Conservation (phyloP, 2,113 vertebrate genomes). For the Smithornis capensis region DNA sequence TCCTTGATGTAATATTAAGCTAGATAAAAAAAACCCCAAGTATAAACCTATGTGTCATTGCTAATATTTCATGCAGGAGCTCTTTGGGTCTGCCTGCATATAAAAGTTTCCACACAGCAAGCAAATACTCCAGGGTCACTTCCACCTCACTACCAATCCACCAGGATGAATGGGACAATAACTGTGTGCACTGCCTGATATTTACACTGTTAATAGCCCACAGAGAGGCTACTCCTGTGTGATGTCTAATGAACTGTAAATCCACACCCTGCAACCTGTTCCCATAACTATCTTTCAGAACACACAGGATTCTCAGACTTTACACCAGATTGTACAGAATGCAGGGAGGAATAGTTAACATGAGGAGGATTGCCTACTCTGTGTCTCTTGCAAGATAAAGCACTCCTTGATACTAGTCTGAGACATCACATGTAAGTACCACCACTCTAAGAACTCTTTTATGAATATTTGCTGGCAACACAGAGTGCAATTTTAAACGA, state of each 20-base stretch:
- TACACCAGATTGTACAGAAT: background rate
- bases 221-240: background rate
- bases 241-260: background rate
- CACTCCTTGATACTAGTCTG: background rate
- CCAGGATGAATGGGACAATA: background rate
- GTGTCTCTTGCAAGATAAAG: background rate
- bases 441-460: background rate
- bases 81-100: background rate
- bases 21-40: background rate
- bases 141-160: background rate
- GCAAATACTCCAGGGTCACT: background rate
- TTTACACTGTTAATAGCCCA: background rate
- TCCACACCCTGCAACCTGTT: background rate
- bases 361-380: background rate
- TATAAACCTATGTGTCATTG: background rate
- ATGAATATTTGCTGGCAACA: background rate
- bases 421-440: background rate
- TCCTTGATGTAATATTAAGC: background rate
- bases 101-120: background rate
- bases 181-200: background rate
- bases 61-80: background rate
- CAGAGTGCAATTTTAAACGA: background rate
- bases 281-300: background rate
- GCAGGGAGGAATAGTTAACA: fast-evolving
- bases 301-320: background rate